phyloP scores from a whole-genome alignment of 2,888 invertebrate species.

The Nymphalis c-album region DNA sequence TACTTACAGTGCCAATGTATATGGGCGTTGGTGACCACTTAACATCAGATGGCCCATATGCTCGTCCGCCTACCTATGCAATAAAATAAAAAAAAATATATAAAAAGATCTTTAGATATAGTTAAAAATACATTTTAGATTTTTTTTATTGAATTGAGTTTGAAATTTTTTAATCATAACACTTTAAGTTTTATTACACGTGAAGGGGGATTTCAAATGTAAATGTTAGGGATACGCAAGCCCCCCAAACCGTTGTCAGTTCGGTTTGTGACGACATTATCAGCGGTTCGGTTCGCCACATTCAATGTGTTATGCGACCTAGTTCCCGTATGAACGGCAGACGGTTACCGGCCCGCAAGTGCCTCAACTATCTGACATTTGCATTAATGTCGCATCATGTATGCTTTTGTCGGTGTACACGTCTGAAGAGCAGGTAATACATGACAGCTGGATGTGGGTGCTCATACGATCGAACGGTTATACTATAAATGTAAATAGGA shows the following conservation, averaged over 20 bases:
- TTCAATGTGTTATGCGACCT: conserved; percentile 20
- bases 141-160: too few relatives aligned
- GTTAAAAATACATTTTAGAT: too few relatives aligned
- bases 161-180: too few relatives aligned
- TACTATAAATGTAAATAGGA: not conserved
- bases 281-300: conserved; percentile 14
- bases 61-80: too few relatives aligned
- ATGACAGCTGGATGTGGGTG: not conserved
- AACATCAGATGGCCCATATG: too few relatives aligned
- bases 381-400: conserved; percentile 29
- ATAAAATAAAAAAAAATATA: too few relatives aligned
- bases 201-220: too few relatives aligned
- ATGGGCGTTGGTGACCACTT: too few relatives aligned
- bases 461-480: not conserved
- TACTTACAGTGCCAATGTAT: too few relatives aligned
- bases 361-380: conserved; percentile 28
- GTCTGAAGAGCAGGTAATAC: conserved; percentile 18
- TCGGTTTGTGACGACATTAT: conserved; percentile 18
- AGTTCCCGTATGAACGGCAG: conserved; percentile 16
- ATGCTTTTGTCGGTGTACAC: conserved; percentile 27
- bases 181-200: too few relatives aligned
- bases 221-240: too few relatives aligned
- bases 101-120: too few relatives aligned
- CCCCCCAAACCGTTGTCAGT: not conserved
- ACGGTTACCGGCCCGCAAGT: conserved; percentile 21